Conservation (phyloP, 2,797 vertebrate species). For the Brachymystax lenok region DNA sequence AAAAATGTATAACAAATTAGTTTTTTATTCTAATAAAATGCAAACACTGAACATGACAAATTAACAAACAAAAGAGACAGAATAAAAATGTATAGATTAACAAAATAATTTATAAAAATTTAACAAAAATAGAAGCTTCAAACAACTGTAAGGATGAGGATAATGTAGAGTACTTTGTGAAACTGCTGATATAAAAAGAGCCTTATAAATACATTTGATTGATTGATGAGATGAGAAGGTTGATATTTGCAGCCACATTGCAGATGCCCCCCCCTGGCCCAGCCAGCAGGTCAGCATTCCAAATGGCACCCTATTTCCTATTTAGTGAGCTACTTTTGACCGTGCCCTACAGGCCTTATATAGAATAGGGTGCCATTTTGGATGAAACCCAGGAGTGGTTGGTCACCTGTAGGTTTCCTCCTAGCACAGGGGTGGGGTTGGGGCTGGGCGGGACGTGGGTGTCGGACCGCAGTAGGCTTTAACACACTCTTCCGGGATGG, state of each 20-base stretch:
- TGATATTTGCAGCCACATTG: constrained; percentile 84
- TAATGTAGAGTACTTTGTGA: background rate
- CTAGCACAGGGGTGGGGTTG: constrained; percentile 86
- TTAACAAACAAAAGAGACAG: constrained; percentile 17
- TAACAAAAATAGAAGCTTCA: constrained; percentile 24
- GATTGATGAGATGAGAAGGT: constrained; percentile 23
- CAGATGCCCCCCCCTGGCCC: constrained; percentile 43
- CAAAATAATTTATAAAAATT: constrained; percentile 13
- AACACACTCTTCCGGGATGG: constrained; percentile 92
- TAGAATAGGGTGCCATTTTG: background rate
- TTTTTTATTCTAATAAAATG: constrained; percentile 51
- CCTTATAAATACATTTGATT: constrained; percentile 20
- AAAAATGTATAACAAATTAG: constrained; percentile 22
- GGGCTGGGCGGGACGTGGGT: constrained; percentile 92
- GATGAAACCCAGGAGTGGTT: constrained; percentile 24
- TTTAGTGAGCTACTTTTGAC: background rate
- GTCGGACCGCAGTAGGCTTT: constrained; percentile 88
- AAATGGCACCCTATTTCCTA: background rate
- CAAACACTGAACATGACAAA: background rate
- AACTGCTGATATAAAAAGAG: background rate
- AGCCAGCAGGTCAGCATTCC: background rate
- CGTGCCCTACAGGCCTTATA: background rate
- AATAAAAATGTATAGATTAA: constrained; percentile 7
- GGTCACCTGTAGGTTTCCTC: constrained; percentile 97
- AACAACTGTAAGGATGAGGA: background rate